phyloP scores from a whole-genome alignment of 2,888 invertebrate genomes.

The Apodemia zela region DNA sequence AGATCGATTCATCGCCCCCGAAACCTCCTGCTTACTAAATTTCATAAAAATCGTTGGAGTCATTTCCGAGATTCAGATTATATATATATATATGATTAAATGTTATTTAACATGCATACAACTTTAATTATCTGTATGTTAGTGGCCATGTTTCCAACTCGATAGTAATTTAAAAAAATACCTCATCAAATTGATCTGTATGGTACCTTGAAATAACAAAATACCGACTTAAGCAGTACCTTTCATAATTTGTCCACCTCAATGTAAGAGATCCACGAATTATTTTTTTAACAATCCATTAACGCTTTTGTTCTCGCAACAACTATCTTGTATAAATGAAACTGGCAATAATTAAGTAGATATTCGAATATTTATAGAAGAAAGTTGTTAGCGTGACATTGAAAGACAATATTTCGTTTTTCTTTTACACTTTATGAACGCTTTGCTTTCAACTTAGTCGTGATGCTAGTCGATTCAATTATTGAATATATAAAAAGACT shows the following conservation, averaged over 20 bases:
- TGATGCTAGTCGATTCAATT: slow-evolving; percentile 27
- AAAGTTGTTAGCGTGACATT: slow-evolving; percentile 41
- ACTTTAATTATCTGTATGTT: too few relatives aligned
- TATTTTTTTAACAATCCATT: slow-evolving; percentile 31
- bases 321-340: slow-evolving; percentile 34
- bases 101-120: too few relatives aligned
- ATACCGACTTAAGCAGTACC: background rate
- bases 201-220: too few relatives aligned
- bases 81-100: too few relatives aligned
- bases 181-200: too few relatives aligned
- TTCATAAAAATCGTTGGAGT: too few relatives aligned
- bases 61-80: too few relatives aligned
- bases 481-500: too few relatives aligned
- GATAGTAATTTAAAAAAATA: too few relatives aligned
- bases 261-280: slow-evolving; percentile 45
- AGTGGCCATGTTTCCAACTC: too few relatives aligned
- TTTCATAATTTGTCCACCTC: slow-evolving; percentile 20
- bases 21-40: too few relatives aligned
- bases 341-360: slow-evolving; percentile 35
- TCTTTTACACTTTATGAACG: slow-evolving; percentile 49
- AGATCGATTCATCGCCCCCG: too few relatives aligned
- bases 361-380: slow-evolving; percentile 39
- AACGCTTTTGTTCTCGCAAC: slow-evolving; percentile 33
- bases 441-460: slow-evolving; percentile 48
- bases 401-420: slow-evolving; percentile 31